Evolutionary conservation across 2,888 invertebrate genomes (phyloP).

Genomic region (Crioceris asparagi): DNA sequence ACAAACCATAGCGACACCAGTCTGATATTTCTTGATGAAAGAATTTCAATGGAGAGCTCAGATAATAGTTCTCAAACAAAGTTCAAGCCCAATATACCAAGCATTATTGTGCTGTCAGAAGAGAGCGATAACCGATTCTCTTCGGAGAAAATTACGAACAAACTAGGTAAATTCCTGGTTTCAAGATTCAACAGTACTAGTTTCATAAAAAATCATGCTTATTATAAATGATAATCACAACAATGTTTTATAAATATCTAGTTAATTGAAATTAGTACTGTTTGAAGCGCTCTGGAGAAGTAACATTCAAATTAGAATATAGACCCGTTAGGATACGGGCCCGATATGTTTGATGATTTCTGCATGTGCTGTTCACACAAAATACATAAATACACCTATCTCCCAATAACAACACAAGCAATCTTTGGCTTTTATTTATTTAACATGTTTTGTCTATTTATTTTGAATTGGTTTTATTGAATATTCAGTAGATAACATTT

Average conservation of each 20-base stretch:
- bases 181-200: too few species aligned
- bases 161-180: constrained; percentile 14
- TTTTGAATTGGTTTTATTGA: too few species aligned
- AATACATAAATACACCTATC: constrained; percentile 10
- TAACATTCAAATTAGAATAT: constrained; percentile 8
- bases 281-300: not conserved
- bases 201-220: too few species aligned
- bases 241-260: too few species aligned
- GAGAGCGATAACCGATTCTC: constrained; percentile 16
- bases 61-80: constrained; percentile 15
- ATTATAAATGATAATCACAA: too few species aligned
- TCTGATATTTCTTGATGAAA: constrained; percentile 26
- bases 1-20: too few species aligned
- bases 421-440: constrained; percentile 29
- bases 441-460: too few species aligned
- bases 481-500: too few species aligned
- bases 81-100: constrained; percentile 21
- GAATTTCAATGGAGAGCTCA: constrained; percentile 20
- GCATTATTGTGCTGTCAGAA: constrained; percentile 24
- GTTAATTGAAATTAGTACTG: too few species aligned
- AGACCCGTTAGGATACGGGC: constrained; percentile 27
- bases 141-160: constrained; percentile 7
- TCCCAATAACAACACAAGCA: constrained; percentile 25
- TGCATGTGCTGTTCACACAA: constrained; percentile 21
- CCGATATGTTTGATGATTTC: constrained; percentile 37